Evolutionary conservation across 2,113 vertebrate genomes (phyloP).

Genomic region (Rhegmatorhina hoffmannsi): DNA sequence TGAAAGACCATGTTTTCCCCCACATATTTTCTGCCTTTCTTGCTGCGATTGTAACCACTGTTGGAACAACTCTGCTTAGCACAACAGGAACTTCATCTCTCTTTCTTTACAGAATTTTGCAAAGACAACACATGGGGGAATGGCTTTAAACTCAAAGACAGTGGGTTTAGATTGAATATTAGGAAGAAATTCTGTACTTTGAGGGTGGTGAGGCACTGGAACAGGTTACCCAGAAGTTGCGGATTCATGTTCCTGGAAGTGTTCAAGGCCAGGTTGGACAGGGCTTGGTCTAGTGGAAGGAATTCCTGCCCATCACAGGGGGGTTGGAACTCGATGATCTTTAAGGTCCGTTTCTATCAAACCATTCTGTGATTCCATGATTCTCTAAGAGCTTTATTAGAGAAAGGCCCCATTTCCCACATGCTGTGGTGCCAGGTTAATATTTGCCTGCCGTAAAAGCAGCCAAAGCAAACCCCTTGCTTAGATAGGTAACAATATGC

Average conservation of each 20-base stretch:
- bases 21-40: background rate
- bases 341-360: background rate
- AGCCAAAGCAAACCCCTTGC: background rate
- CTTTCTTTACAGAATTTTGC: background rate
- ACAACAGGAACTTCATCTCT: background rate
- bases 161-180: background rate
- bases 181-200: background rate
- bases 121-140: background rate
- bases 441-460: background rate
- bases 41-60: background rate
- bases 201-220: background rate
- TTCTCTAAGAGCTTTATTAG: background rate
- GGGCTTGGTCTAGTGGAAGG: background rate
- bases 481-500: background rate
- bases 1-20: background rate
- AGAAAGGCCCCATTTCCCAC: background rate
- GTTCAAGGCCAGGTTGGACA: background rate
- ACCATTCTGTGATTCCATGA: background rate
- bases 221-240: background rate
- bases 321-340: background rate
- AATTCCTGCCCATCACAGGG: background rate
- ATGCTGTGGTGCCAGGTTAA: rapidly evolving
- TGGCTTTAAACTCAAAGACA: background rate
- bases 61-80: background rate
- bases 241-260: background rate